phyloP scores from a whole-genome alignment of 2,797 vertebrate species.

The Notamacropus eugenii region DNA sequence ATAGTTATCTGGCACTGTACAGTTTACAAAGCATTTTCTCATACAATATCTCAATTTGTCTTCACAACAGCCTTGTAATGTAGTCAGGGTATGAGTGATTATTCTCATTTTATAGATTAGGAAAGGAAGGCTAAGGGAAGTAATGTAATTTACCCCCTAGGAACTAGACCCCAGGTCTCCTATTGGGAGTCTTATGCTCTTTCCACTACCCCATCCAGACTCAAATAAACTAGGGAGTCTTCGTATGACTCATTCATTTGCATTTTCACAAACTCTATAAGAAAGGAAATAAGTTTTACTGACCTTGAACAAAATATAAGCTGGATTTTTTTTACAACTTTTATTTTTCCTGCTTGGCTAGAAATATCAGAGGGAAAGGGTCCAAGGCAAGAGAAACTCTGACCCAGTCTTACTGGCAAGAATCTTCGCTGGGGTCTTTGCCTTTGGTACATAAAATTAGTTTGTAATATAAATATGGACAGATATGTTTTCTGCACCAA shows the following conservation, averaged over 20 bases:
- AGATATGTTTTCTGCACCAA: not conserved
- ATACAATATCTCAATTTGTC: not conserved
- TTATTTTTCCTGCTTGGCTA: not conserved
- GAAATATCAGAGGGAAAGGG: not conserved
- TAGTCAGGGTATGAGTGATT: not conserved
- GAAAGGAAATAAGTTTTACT: not conserved
- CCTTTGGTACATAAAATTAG: not conserved
- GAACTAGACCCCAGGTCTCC: not conserved
- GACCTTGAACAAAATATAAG: not conserved
- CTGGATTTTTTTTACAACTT: constrained; percentile 2
- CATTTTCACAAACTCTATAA: constrained; percentile 16
- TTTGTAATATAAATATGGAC: not conserved
- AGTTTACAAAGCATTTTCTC: constrained; percentile 1
- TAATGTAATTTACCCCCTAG: not conserved
- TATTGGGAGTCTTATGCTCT: constrained; percentile 32
- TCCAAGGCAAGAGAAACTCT: not conserved
- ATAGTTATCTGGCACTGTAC: not conserved
- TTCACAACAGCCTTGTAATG: not conserved
- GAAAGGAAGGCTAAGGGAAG: not conserved
- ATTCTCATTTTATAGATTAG: not conserved
- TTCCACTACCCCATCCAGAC: not conserved
- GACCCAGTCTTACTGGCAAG: constrained; percentile 3
- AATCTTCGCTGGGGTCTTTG: not conserved
- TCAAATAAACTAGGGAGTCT: not conserved
- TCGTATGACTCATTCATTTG: not conserved